Evolutionary conservation across 2,113 vertebrate species (phyloP), one percentile per base, ranked within the genome.

Genomic region (Apaloderma vittatum): DNA sequence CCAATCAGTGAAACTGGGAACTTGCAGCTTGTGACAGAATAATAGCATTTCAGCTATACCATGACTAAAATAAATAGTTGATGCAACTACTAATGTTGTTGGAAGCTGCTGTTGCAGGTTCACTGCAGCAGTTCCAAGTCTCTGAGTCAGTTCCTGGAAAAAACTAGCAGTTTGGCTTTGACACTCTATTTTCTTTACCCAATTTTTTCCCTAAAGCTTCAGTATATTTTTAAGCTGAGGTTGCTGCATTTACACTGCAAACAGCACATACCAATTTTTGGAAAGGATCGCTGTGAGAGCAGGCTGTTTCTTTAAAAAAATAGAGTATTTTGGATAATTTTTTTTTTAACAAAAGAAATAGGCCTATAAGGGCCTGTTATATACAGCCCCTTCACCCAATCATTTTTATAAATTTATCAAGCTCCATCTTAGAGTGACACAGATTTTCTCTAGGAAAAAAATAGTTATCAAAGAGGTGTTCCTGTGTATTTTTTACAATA

Each of bases 161-260:
- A 67, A 79, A 91, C 0, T 1, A 65, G 27, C 29, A 43, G 40
- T 45, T 61, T 72, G 48, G 48, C 36, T 95, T 90, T 58, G 22
- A 40, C 14, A 22, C 9, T 22, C 0, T 5, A 27, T 63, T 37
- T 73, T 37, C 12, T 43, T 82, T 5, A 3, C 3, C 27, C 29
- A 30, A 27, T 16, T 17, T 18, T 66, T 81, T 65, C 40, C 17
- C 46, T 72, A 52, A 66, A 74, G 23, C 11, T n/a, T 54, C 48
- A 45, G 11, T n/a, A 8, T 12, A 14, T 49, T 34, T 72, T 78
- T 73, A 54, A 54, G n/a, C 11, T 62, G 32, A 68, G 10, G 11
- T 37, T 90, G 37, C n/a, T 76, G 61, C n/a, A 36, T 46, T 93
- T 59, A 43, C 12, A 13, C 18, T 7, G 3, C 18, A 73, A 91